Conservation (phyloP, 2,888 invertebrate species). For the Serrognathus titanus region DNA sequence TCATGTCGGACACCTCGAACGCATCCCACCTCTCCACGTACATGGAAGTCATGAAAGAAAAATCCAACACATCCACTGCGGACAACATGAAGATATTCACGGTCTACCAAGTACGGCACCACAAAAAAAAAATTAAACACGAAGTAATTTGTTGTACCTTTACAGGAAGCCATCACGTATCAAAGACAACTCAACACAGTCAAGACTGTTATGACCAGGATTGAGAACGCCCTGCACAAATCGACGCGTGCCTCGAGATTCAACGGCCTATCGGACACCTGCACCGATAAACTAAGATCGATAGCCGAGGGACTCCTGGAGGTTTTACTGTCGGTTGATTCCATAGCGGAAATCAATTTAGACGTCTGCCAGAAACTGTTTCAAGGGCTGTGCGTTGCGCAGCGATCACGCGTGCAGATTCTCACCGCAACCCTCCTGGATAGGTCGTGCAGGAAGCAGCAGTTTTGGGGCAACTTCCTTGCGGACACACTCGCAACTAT, state of each 20-base stretch:
- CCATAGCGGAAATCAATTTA: constrained; percentile 38
- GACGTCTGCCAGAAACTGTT: constrained; percentile 63
- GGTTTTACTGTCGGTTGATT: constrained; percentile 59
- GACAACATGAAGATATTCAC: constrained; percentile 53
- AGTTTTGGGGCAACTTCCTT: constrained; percentile 91
- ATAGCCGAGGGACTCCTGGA: constrained; percentile 80
- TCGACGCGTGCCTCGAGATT: constrained; percentile 15
- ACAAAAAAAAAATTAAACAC: too few species aligned
- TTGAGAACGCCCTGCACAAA: constrained; percentile 54
- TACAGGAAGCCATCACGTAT: constrained; percentile 78
- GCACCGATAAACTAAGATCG: constrained; percentile 79
- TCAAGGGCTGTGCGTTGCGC: constrained; percentile 70
- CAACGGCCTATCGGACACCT: constrained; percentile 54
- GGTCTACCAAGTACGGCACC: constrained; percentile 50
- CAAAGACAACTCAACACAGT: constrained; percentile 88
- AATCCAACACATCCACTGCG: constrained; percentile 25
- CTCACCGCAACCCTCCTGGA: constrained; percentile 76
- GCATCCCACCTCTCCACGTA: constrained; percentile 82
- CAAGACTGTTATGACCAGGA: constrained; percentile 67
- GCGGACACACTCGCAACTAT: constrained; percentile 75
- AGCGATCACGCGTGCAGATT: constrained; percentile 75
- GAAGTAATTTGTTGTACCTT: constrained; percentile 9
- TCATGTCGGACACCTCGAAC: constrained; percentile 77
- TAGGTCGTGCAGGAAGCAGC: constrained; percentile 64
- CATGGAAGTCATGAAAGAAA: constrained; percentile 54